Evolutionary conservation across 2,797 vertebrate species (phyloP).

Genomic region (Diplodus sargus): DNA sequence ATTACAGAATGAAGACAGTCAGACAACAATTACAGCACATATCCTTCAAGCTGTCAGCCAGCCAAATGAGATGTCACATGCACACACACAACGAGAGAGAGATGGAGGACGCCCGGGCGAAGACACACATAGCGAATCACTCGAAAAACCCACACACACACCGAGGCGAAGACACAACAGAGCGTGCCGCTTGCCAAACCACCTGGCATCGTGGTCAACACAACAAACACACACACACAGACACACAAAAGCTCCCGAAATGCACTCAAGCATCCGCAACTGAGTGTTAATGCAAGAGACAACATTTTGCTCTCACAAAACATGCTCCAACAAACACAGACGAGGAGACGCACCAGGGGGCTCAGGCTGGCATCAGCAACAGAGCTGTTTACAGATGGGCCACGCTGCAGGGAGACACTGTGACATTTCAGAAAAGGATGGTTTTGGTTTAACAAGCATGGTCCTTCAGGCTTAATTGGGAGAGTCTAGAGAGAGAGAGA

Average conservation of each 20-base stretch:
- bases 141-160: conserved; percentile 25
- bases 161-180: conserved; percentile 16
- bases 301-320: conserved; percentile 57
- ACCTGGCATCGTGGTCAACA: conserved; percentile 33
- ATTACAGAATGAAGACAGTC: conserved; percentile 71
- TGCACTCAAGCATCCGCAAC: conserved; percentile 32
- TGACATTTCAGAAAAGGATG: conserved; percentile 82
- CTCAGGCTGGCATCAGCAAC: conserved; percentile 61
- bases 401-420: conserved; percentile 74
- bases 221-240: conserved; percentile 5
- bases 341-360: conserved; percentile 57
- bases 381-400: conserved; percentile 75
- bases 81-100: conserved; percentile 18
- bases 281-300: conserved; percentile 49
- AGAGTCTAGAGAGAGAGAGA: conserved; percentile 52
- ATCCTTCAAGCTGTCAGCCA: conserved; percentile 73
- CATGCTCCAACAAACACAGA: conserved; percentile 59
- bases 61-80: conserved; percentile 73
- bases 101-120: conserved; percentile 1
- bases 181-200: background rate
- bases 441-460: conserved; percentile 80
- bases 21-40: conserved; percentile 77
- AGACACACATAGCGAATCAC: conserved; percentile 49
- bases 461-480: conserved; percentile 79
- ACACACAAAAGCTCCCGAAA: conserved; percentile 16